A percentile compares a stretch with the other conserved stretches of the same genome.
These are phyloP conservation scores for Scyliorhinus canicula DNA, from an alignment of 2,797 vertebrate genomes.

Conservation along the genomic window DNA sequence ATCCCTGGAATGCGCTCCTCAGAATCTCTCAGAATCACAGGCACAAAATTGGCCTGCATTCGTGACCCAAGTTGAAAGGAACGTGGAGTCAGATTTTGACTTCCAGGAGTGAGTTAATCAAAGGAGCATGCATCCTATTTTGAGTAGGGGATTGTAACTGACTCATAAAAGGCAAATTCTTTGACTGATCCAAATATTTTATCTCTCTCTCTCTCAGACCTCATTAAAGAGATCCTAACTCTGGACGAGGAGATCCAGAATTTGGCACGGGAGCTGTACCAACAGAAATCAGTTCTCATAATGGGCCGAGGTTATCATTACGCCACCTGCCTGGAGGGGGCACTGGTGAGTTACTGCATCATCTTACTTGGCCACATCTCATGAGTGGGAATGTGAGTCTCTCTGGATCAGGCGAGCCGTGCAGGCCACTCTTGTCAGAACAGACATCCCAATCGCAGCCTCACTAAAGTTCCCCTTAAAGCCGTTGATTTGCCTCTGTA, in stretches of 20 bases:
- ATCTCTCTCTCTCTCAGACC: constrained; percentile 57
- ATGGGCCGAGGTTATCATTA: constrained; percentile 98
- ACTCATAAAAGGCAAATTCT: background rate
- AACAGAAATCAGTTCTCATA: constrained; percentile 95
- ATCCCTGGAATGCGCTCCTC: background rate
- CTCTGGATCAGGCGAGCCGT: background rate
- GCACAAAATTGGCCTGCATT: no score
- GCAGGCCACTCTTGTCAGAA: no score
- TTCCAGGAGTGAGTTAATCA: background rate
- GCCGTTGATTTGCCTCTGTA: background rate
- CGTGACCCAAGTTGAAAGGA: background rate
- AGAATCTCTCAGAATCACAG: background rate
- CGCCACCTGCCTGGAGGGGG: constrained; percentile 91
- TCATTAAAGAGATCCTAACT: constrained; percentile 91
- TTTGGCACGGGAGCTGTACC: constrained; percentile 82
- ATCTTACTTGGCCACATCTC: background rate
- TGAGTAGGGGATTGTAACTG: background rate
- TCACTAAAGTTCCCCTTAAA: background rate
- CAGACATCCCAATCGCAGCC: background rate
- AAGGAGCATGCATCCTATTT: background rate
- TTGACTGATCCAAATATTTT: background rate
- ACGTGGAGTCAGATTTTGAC: background rate
- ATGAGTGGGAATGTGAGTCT: background rate
- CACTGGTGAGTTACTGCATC: constrained; percentile 71
- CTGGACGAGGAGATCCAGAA: constrained; percentile 97